A percentile compares a stretch with the other conserved stretches of the same genome.
These are phyloP conservation scores for Rotaria macrura DNA, from an alignment of 2,888 invertebrate genomes.

Conservation along the genomic window DNA sequence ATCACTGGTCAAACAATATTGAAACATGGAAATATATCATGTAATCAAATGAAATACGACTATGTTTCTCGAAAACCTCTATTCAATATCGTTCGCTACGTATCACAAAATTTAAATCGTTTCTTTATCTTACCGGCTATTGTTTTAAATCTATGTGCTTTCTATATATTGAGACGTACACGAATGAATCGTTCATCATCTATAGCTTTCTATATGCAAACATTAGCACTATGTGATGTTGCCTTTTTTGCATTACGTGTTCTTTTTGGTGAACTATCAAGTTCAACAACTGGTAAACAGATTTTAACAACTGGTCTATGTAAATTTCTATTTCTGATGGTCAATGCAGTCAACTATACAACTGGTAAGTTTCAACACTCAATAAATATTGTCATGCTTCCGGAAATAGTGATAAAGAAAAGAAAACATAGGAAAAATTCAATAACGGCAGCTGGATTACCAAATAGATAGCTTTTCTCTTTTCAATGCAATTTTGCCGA, in stretches of 20 bases:
- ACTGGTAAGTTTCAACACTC: background rate
- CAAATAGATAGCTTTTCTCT: background rate
- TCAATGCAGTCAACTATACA: slow-evolving; percentile 15
- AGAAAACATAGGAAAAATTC: background rate
- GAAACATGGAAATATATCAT: background rate
- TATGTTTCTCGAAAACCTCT: background rate
- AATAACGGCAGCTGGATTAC: background rate
- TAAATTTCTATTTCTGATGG: background rate
- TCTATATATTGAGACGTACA: slow-evolving; percentile 1
- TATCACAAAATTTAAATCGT: slow-evolving; percentile 9
- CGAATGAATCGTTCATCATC: slow-evolving; percentile 18
- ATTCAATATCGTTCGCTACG: background rate
- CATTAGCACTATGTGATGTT: slow-evolving; percentile 4
- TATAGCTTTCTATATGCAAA: slow-evolving; percentile 12
- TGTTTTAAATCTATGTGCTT: background rate
- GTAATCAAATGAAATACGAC: background rate
- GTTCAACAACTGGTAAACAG: background rate
- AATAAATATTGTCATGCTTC: background rate
- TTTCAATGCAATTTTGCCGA: background rate
- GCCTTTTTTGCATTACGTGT: slow-evolving; percentile 12
- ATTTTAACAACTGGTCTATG: background rate
- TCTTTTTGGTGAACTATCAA: slow-evolving; percentile 5
- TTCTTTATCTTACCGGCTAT: slow-evolving; percentile 15
- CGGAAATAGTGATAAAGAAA: background rate
- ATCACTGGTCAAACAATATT: background rate